Base-by-base conservation (phyloP, 2,113 vertebrate species). In the Coptodon bakossiorum region DNA sequence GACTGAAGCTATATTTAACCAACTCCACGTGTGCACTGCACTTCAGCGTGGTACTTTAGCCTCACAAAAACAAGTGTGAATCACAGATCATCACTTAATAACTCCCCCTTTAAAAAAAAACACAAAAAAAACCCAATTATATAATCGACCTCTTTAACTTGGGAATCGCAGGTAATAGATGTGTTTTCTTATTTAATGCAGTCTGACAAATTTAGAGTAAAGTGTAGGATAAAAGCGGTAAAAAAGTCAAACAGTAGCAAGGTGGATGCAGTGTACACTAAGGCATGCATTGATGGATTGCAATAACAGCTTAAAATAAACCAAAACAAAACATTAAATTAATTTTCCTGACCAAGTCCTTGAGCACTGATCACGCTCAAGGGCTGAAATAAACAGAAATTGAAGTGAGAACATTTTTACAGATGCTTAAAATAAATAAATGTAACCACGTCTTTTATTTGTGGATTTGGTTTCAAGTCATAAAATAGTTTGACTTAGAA, bases 1-100 rank as follows among this genome's bases (percentile, higher is more conserved):
- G 34, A 89, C 82, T 17, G 68, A 59, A 85, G 79, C 85, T 92
- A 91, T 89, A 92, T 91, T 92, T 89, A 91, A 84, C 86, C 66
- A 83, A 61, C 85, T 88, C 81, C 45, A 86, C 53, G 4, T 87
- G 89, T 90, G 57, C 66, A 61, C 27, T 61, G 71, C 83, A 85
- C 85, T 90, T 91, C 63, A 89, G 61, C 8, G 2, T 73, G 52
- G 63, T 84, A 73, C 82, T 91, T 89, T 66, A 80, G 82, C 83
- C 86, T 86, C 82, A 82, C 43, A 89, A 87, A 88, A 88, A 86
- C 19, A 45, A 88, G 79, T 57, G 89, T 88, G 83, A 92, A 86
- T 88, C 79, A 91, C 43, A 48, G n/a, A 83, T 82, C 66, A 56
- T 27, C 5, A 4, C 80, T 87, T 59, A 86, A 81, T 81, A 19